These are phyloP conservation scores for Neodiprion pinetum DNA, from an alignment of 1,140 invertebrate genomes.

Conservation along the genomic window DNA sequence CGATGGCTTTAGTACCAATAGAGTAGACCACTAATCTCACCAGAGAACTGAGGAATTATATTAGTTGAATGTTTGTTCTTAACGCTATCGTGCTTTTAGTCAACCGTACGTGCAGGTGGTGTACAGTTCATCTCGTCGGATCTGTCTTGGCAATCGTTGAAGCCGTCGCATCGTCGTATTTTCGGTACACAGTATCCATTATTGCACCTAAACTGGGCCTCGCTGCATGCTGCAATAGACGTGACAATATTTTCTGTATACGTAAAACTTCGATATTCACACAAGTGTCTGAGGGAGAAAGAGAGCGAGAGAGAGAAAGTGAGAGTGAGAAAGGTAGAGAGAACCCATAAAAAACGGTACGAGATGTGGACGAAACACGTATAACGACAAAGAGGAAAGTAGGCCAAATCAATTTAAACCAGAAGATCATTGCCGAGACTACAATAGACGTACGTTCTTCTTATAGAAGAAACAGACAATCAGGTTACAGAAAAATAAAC, in stretches of 20 bases:
- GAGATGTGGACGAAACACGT: neutral
- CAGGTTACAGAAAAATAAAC: too few relatives aligned
- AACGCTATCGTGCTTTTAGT: neutral
- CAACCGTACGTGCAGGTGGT: constrained; percentile 43
- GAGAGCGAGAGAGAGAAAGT: too few relatives aligned
- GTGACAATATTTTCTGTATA: constrained; percentile 21
- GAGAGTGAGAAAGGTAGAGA: neutral
- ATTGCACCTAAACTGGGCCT: constrained; percentile 64
- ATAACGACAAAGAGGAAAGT: too few relatives aligned
- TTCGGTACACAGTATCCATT: constrained; percentile 71
- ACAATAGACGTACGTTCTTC: too few relatives aligned
- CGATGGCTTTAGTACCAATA: too few relatives aligned
- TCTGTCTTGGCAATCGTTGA: constrained; percentile 70
- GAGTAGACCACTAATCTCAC: too few relatives aligned
- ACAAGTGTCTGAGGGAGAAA: neutral
- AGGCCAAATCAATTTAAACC: too few relatives aligned
- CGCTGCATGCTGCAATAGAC: constrained; percentile 57
- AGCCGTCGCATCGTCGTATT: constrained; percentile 73
- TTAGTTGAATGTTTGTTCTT: too few relatives aligned
- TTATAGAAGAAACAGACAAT: too few relatives aligned
- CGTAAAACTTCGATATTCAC: neutral
- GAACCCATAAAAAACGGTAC: neutral
- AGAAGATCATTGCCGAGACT: too few relatives aligned
- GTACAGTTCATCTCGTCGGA: constrained; percentile 73
- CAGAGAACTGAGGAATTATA: too few relatives aligned